Base-by-base conservation (phyloP, 2,113 vertebrate species). In the Mormoops blainvillei region DNA sequence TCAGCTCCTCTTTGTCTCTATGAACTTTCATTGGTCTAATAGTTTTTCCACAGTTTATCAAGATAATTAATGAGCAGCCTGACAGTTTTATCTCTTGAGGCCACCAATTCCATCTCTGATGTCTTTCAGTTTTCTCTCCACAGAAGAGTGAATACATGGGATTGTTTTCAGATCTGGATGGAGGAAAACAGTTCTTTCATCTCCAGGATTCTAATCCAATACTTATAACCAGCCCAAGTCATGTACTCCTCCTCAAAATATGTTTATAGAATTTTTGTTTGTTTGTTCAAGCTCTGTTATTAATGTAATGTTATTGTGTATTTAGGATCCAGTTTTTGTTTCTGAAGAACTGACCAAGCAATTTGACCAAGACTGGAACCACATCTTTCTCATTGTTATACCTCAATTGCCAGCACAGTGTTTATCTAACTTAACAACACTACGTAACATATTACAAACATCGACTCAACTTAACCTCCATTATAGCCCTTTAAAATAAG, bases 41-140 rank as follows among this genome's bases (percentile, higher is more conserved):
- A 74, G 91, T 95, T 84, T 95, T 65, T 81, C 87, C 94, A 74
- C 18, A 94, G 67, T 87, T 98, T 77, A 86, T 68, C 43, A 87
- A 68, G 16, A 54, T 95, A 95, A 96, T 83, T 89, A 84, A 74
- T 84, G 58, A 89, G 33, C n/a, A 85, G 52, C 12, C 73, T 83
- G 73, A 90, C n/a, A 45, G 31, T 58, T 87, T 87, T 58, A 38
- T 80, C 78, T 93, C 80, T 4, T 0, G 11, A 54, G 45, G 43
- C 63, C 43, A 87, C 70, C 31, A 24, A 76, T 94, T 81, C 58
- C 22, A 91, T 83, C 82, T 92, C 14, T 63, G 74, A 36, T 48
- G 45, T 82, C 86, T 96, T 80, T 31, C 58, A 92, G 58, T 63
- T 95, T 19, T 89, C 58, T 76, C 48, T 71, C n/a, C 24, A 58